A percentile compares a stretch with the other conserved stretches of the same genome.
Evolutionary conservation across 2,797 vertebrate genomes (phyloP).

Genomic region (Xyrichtys novacula): DNA sequence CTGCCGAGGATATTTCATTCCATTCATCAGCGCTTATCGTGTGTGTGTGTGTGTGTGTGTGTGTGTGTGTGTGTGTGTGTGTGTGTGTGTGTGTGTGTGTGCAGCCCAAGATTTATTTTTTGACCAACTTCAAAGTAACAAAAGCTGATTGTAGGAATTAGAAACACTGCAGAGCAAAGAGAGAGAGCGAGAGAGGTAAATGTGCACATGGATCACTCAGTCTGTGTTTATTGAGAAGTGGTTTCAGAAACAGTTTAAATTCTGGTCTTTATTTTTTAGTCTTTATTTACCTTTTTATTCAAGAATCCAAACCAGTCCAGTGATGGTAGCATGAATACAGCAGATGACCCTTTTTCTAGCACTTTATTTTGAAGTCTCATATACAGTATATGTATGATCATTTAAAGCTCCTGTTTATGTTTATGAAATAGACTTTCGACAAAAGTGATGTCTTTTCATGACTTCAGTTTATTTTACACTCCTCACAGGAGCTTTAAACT

Average conservation of each 20-base stretch:
- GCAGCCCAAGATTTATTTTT: conserved; percentile 34
- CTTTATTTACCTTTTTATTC: conserved; percentile 10
- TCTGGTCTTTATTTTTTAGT: conserved; percentile 11
- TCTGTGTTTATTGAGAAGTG: not conserved
- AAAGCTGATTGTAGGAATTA: conserved; percentile 7
- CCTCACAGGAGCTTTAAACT: too few species aligned
- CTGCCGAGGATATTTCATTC: conserved; percentile 32
- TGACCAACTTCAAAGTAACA: conserved; percentile 24
- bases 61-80: not conserved
- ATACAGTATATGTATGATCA: too few species aligned
- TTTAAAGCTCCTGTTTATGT: too few species aligned
- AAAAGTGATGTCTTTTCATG: too few species aligned
- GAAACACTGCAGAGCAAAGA: conserved; percentile 6
- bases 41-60: not conserved
- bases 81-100: not conserved
- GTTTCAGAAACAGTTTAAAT: conserved; percentile 23
- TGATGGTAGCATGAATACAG: not conserved
- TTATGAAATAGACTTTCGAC: too few species aligned
- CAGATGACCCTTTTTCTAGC: too few species aligned
- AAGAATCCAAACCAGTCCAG: conserved; percentile 1
- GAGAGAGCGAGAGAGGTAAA: conserved; percentile 10
- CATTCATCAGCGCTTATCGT: not conserved
- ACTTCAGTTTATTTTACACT: too few species aligned
- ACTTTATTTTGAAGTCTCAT: too few species aligned
- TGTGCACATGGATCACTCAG: conserved; percentile 31